phyloP scores from a whole-genome alignment of 2,113 vertebrate species.

The Cynoglossus semilaevis region DNA sequence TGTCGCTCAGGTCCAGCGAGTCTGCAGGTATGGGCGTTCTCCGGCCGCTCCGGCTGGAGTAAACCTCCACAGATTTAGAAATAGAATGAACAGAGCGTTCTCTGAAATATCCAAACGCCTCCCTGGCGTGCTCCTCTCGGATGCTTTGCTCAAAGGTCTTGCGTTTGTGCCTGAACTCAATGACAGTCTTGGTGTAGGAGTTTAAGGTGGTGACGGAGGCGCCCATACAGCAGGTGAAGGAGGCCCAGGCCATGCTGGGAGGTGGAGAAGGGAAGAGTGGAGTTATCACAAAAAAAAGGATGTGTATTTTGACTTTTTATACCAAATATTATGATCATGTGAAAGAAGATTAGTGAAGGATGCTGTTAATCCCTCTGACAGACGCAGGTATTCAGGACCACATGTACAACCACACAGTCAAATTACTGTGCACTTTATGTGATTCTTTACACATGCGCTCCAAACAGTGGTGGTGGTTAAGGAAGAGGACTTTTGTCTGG shows the following conservation, averaged over 20 bases:
- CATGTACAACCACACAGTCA: conserved; percentile 34
- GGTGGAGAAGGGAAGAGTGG: conserved; percentile 27
- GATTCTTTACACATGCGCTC: too few relatives aligned
- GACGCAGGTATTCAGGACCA: neutral
- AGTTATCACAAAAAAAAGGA: conserved; percentile 17
- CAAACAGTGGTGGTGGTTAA: too few relatives aligned
- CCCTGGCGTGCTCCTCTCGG: conserved; percentile 83
- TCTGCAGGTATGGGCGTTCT: conserved; percentile 59
- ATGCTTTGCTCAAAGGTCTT: conserved; percentile 90
- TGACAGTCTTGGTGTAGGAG: conserved; percentile 96
- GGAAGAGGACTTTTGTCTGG: too few relatives aligned
- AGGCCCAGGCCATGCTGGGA: conserved; percentile 90
- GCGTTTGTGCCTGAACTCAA: conserved; percentile 95
- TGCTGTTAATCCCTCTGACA: too few relatives aligned
- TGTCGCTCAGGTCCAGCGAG: conserved; percentile 67
- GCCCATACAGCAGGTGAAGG: conserved; percentile 96
- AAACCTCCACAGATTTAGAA: conserved; percentile 66
- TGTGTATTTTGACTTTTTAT: too few relatives aligned
- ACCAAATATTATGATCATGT: too few relatives aligned
- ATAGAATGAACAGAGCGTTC: conserved; percentile 81
- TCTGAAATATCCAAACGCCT: conserved; percentile 85
- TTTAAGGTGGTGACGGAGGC: conserved; percentile 95
- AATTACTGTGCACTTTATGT: conserved; percentile 31
- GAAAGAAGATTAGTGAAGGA: too few relatives aligned
- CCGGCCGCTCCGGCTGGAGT: conserved; percentile 52